phyloP scores from a whole-genome alignment of 2,888 invertebrate species.

The Chymomyza fuscimana region DNA sequence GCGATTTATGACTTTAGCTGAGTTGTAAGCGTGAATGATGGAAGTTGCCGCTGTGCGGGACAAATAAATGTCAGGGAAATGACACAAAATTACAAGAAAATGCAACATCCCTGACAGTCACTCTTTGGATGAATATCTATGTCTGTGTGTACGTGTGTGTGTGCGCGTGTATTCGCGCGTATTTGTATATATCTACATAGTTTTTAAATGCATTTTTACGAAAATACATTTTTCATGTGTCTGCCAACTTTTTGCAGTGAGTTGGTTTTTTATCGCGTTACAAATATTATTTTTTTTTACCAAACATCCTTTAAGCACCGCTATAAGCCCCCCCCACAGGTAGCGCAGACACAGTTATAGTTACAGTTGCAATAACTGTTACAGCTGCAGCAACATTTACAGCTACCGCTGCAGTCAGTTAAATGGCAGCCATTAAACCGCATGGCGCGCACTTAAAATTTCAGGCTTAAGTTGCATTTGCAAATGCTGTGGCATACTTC shows the following conservation, averaged over 20 bases:
- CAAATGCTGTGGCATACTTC: neutral
- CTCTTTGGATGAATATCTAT: neutral
- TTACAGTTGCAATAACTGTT: constrained; percentile 1
- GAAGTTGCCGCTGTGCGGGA: constrained; percentile 20
- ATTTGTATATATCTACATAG: neutral
- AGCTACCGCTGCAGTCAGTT: constrained; percentile 14
- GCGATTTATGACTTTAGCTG: constrained; percentile 74
- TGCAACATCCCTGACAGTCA: constrained; percentile 41
- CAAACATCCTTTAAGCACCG: neutral
- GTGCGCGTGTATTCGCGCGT: neutral
- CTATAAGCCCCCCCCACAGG: neutral
- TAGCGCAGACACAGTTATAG: constrained; percentile 4
- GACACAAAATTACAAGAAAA: constrained; percentile 47
- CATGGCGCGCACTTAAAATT: neutral
- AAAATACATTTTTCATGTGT: constrained; percentile 58
- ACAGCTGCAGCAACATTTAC: constrained; percentile 8
- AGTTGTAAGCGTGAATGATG: constrained; percentile 59
- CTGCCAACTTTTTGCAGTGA: constrained; percentile 13
- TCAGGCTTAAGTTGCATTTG: neutral
- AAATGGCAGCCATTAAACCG: constrained; percentile 24
- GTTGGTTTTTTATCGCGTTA: constrained; percentile 8
- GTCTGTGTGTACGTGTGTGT: neutral
- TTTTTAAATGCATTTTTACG: constrained; percentile 46
- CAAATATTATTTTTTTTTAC: neutral
- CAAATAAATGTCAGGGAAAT: constrained; percentile 67